phyloP scores from a whole-genome alignment of 2,113 vertebrate species.

The Ptyas mucosa region DNA sequence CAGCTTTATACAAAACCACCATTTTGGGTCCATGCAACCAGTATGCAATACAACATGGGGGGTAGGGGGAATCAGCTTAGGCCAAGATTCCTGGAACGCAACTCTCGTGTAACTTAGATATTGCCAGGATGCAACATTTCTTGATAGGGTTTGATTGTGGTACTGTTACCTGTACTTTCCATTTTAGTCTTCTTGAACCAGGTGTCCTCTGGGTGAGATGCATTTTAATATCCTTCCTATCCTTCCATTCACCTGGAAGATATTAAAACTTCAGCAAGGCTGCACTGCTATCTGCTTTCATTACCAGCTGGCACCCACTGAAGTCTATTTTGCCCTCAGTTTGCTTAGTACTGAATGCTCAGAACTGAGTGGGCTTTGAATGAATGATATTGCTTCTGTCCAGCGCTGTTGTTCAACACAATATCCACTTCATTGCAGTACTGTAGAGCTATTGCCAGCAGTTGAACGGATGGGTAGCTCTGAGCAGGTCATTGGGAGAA shows the following conservation, averaged over 20 bases:
- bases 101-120: not conserved
- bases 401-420: not conserved
- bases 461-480: not conserved
- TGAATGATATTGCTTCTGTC: not conserved
- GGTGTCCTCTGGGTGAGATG: not conserved
- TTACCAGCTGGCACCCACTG: too few relatives aligned
- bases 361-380: not conserved
- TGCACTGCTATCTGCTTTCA: not conserved
- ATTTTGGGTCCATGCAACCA: not conserved
- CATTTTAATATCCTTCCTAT: not conserved
- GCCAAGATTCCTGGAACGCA: not conserved
- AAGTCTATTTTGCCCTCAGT: not conserved
- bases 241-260: not conserved
- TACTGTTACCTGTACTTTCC: not conserved
- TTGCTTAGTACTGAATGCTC: not conserved
- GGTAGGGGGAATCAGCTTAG: not conserved
- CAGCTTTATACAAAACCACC: not conserved
- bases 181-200: not conserved
- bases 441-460: not conserved
- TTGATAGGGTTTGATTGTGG: not conserved
- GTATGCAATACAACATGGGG: not conserved
- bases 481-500: not conserved
- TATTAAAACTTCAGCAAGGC: not conserved
- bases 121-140: not conserved
- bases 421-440: not conserved